Evolutionary conservation across 35 echinoderm and acorn worm genomes (phyloP).

Genomic region (Diadema setosum): DNA sequence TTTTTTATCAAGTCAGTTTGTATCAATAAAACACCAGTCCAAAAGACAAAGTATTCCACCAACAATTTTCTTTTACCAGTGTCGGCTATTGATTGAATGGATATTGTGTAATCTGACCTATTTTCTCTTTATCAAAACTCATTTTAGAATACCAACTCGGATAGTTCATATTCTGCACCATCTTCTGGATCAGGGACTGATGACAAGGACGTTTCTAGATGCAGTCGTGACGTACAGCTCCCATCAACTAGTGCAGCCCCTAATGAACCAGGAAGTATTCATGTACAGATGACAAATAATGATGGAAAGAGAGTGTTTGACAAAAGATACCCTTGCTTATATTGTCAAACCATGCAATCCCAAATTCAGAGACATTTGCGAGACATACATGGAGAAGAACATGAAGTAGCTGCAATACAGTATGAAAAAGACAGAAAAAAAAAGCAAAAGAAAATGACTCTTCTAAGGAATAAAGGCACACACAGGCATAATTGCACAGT

Average conservation of each 20-base stretch:
- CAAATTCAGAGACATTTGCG: slow-evolving; percentile 20
- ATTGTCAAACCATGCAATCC: neutral
- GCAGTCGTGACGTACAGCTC: no score
- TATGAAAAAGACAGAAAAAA: slow-evolving; percentile 3
- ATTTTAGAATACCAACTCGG: no score
- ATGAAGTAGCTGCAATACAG: neutral
- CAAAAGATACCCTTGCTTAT: slow-evolving; percentile 18
- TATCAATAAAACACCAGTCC: no score
- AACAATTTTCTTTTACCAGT: no score
- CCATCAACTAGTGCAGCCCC: neutral
- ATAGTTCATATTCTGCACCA: no score
- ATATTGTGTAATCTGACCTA: no score
- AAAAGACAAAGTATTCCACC: no score
- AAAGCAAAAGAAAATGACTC: neutral
- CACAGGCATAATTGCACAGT: slow-evolving; percentile 32
- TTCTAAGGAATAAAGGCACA: slow-evolving; percentile 11
- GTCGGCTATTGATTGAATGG: no score
- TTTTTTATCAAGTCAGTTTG: no score
- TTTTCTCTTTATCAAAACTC: no score
- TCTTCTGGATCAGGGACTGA: no score
- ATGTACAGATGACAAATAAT: slow-evolving; percentile 31
- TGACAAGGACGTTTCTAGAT: no score
- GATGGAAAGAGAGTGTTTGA: neutral
- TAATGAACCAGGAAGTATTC: slow-evolving; percentile 1
- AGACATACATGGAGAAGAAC: neutral